Conservation (phyloP, 2,797 vertebrate genomes). For the Arremon aurantiirostris region DNA sequence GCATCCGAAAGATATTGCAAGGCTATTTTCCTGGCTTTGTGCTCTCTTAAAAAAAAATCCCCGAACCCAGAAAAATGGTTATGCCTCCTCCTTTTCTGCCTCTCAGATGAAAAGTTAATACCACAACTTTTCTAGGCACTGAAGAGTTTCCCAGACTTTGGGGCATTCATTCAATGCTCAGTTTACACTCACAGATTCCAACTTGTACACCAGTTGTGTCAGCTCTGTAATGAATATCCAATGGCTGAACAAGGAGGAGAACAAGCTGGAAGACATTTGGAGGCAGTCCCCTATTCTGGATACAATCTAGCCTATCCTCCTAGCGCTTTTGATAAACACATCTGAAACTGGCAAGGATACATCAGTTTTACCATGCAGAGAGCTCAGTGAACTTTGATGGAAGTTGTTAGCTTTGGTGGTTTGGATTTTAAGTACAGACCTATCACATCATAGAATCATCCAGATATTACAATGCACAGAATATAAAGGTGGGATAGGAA, state of each 20-base stretch:
- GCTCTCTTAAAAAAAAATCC: neutral
- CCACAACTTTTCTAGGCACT: neutral
- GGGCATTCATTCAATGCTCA: neutral
- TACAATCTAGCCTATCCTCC: neutral
- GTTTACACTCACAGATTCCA: neutral
- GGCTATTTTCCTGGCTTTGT: neutral
- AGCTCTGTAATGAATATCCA: neutral
- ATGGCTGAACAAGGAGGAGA: neutral
- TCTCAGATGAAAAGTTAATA: neutral
- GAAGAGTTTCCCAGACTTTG: neutral
- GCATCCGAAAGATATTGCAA: neutral
- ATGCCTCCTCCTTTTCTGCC: neutral
- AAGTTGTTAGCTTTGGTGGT: neutral
- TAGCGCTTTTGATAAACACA: neutral
- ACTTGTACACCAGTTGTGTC: neutral
- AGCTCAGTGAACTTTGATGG: neutral
- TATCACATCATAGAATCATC: neutral
- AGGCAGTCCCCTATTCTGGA: neutral
- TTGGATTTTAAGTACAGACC: neutral
- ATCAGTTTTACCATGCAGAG: neutral
- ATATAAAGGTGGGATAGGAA: neutral
- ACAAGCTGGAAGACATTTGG: neutral
- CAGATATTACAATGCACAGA: neutral
- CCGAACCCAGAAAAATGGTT: rapidly evolving
- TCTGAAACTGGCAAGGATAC: neutral